Evolutionary conservation across 2,113 vertebrate species (phyloP), one percentile per base, ranked within the genome.

Genomic region (Orientallactaga bullata): DNA sequence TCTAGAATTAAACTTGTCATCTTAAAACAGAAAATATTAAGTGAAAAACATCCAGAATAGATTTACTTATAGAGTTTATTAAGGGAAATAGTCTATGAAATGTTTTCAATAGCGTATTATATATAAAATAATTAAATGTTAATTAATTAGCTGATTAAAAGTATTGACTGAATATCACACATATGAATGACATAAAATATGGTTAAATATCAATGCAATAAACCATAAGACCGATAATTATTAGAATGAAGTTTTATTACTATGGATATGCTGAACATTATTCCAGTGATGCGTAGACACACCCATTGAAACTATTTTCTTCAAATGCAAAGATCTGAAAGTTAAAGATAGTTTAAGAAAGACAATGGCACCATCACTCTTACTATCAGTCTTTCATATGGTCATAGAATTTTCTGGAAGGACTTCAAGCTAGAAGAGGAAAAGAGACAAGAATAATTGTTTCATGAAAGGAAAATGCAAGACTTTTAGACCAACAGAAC

Each of bases 1-100:
- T 88, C 39, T 74, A 60, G 47, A 93, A 92, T 81, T 81, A 92
- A 83, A 47, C 69, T 90, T 88, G 2, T 93, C 28, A 55, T 83
- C n/a, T n/a, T 81, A 21, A 60, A 61, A 17, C 79, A 87, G 15
- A 84, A 91, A 84, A 21, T 80, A 63, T 87, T 61, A 30, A 94
- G n/a, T 71, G 2, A 72, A 65, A 84, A 91, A 73, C 60, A 63
- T 4, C 61, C 63, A 17, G 7, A 85, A 73, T 85, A 4, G 2
- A 42, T 63, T 89, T 81, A 89, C 5, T 87, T 51, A 35, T 0
- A 80, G 24, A 51, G 3, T 58, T 58, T 55, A 55, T 65, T 74
- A 73, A 7, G 8, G 7, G 8, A 93, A 91, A 63, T 63, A 91
- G 24, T 0, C 18, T 15, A 72, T 2, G 21, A 55, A 78, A 63